A percentile compares a stretch with the other conserved stretches of the same genome.
These are phyloP conservation scores for Diadophis punctatus DNA, from an alignment of 2,113 vertebrate species.

Conservation along the genomic window DNA sequence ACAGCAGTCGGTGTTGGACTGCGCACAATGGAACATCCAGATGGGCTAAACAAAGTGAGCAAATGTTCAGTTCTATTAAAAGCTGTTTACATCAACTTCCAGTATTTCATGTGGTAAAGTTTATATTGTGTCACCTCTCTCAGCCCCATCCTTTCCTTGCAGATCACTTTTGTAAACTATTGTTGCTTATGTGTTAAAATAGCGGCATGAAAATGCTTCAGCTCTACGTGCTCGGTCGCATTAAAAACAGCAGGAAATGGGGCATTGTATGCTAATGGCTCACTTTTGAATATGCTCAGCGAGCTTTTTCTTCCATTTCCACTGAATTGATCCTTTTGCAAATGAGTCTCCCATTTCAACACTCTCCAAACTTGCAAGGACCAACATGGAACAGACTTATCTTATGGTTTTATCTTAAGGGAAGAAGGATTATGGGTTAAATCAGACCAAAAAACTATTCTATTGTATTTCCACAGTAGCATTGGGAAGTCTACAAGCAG, in stretches of 20 bases:
- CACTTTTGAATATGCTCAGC: slow-evolving; percentile 22
- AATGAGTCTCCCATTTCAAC: neutral
- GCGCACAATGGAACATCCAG: slow-evolving; percentile 86
- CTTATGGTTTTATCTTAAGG: neutral
- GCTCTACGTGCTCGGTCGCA: neutral
- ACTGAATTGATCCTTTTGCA: neutral
- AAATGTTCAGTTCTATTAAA: slow-evolving; percentile 83
- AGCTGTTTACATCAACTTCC: slow-evolving; percentile 86
- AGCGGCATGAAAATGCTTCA: slow-evolving; percentile 27
- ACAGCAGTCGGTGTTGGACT: slow-evolving; percentile 64
- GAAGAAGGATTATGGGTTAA: neutral
- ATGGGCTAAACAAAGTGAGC: slow-evolving; percentile 83
- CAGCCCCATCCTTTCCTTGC: slow-evolving; percentile 18
- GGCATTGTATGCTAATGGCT: slow-evolving; percentile 27
- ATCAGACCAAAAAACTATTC: neutral
- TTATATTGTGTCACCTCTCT: slow-evolving; percentile 71
- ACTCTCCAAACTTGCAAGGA: rapidly evolving
- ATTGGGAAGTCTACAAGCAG: neutral
- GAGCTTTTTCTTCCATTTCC: slow-evolving; percentile 35
- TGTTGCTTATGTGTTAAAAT: slow-evolving; percentile 48
- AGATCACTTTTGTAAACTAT: slow-evolving; percentile 55
- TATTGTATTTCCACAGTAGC: neutral
- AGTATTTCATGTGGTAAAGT: slow-evolving; percentile 75
- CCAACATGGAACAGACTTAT: neutral
- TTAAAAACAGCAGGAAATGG: slow-evolving; percentile 37